Conservation (phyloP, 2,113 vertebrate genomes). For the Brachionichthys hirsutus region DNA sequence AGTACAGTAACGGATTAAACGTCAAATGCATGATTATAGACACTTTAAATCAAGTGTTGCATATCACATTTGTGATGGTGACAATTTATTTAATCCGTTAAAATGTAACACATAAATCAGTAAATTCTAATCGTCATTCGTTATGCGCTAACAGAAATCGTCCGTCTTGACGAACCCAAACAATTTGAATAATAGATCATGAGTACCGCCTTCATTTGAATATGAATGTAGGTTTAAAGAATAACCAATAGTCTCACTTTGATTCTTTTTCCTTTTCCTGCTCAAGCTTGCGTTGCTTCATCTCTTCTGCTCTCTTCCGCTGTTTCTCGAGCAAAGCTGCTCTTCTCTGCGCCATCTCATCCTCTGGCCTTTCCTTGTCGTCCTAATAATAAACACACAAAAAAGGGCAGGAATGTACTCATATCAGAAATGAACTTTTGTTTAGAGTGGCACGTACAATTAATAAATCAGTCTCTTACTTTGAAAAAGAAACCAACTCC, state of each 20-base stretch:
- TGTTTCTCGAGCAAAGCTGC: constrained; percentile 87
- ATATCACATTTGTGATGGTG: background rate
- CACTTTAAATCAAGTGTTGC: background rate
- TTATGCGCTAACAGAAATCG: too few species aligned
- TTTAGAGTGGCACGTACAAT: background rate
- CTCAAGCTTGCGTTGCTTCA: constrained; percentile 82
- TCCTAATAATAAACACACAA: constrained; percentile 65
- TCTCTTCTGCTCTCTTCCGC: constrained; percentile 85
- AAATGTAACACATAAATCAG: too few species aligned
- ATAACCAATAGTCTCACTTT: constrained; percentile 67
- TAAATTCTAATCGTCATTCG: too few species aligned
- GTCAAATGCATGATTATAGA: background rate
- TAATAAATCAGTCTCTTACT: constrained; percentile 51
- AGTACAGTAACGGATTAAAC: background rate
- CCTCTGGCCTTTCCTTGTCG: constrained; percentile 79
- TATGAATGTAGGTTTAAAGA: background rate
- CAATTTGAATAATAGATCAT: too few species aligned
- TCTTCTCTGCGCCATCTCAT: constrained; percentile 87
- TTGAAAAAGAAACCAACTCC: constrained; percentile 88
- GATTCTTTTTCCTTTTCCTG: constrained; percentile 86
- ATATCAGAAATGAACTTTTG: background rate
- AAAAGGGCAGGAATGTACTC: background rate
- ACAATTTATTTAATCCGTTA: background rate
- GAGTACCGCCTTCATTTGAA: background rate
- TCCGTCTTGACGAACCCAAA: too few species aligned